Conservation (phyloP, 2,797 vertebrate genomes). For the Sebastes glaucus region DNA sequence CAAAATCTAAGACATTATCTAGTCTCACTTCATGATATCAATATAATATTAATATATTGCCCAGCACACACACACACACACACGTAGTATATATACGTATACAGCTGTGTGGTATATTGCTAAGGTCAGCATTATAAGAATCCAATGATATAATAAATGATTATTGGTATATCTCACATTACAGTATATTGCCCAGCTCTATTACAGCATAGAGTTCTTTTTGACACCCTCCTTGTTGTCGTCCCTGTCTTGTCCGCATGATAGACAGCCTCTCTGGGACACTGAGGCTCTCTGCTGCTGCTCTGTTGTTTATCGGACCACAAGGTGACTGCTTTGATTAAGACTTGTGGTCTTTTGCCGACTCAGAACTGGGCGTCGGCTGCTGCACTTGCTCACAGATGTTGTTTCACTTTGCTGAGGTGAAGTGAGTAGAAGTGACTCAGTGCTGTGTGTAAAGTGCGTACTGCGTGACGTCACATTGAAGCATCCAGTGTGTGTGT, state of each 20-base stretch:
- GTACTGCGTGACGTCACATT: slow-evolving; percentile 57
- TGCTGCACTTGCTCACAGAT: slow-evolving; percentile 50
- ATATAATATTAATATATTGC: no score
- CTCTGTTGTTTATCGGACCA: slow-evolving; percentile 3
- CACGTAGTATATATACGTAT: not conserved
- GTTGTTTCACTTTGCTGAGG: slow-evolving; percentile 55
- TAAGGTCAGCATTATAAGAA: not conserved
- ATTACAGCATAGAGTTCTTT: not conserved
- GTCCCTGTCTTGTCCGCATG: not conserved
- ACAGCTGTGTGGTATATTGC: not conserved
- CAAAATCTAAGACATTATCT: no score
- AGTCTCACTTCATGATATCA: no score
- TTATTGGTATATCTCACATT: not conserved
- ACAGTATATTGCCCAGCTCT: not conserved
- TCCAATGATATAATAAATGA: not conserved
- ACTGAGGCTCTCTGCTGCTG: slow-evolving; percentile 5
- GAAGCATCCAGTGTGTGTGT: slow-evolving; percentile 15
- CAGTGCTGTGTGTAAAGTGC: slow-evolving; percentile 62
- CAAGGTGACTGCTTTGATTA: slow-evolving; percentile 30
- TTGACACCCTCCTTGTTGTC: not conserved
- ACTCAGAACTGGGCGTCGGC: slow-evolving; percentile 56
- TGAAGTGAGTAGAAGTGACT: slow-evolving; percentile 69
- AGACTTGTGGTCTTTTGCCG: slow-evolving; percentile 8
- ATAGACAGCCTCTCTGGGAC: not conserved
- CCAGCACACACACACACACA: no score